Evolutionary conservation across 2,113 vertebrate genomes (phyloP).

Genomic region (Euleptes europaea): DNA sequence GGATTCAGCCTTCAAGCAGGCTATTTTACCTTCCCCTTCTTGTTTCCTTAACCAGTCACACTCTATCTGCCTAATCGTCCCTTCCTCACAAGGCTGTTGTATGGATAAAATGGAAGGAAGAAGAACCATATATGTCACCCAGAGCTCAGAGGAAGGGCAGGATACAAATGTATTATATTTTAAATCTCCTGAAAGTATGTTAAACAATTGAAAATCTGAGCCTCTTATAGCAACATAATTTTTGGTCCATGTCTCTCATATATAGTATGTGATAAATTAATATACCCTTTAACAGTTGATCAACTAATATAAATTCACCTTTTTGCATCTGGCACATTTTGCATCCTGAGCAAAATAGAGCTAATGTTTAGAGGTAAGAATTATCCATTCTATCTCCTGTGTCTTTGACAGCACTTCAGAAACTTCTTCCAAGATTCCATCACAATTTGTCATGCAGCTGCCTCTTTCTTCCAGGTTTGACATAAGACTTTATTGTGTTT

Average conservation of each 20-base stretch:
- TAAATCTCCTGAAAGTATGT: neutral
- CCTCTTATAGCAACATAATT: neutral
- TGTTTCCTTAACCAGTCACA: too few relatives aligned
- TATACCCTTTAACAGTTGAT: neutral
- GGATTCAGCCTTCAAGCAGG: too few relatives aligned
- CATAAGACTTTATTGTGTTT: neutral
- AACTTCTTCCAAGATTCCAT: constrained; percentile 23
- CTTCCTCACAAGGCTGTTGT: too few relatives aligned
- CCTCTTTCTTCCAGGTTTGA: constrained; percentile 23
- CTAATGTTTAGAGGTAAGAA: neutral
- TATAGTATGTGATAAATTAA: neutral
- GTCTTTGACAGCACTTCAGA: neutral
- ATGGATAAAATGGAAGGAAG: too few relatives aligned
- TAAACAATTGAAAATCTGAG: neutral
- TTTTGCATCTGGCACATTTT: neutral
- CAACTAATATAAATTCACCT: neutral
- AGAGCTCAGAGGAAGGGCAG: too few relatives aligned
- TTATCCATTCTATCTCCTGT: neutral
- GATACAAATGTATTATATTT: neutral
- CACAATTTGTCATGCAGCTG: constrained; percentile 30
- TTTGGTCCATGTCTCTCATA: neutral
- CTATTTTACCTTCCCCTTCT: too few relatives aligned
- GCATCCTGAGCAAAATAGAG: neutral
- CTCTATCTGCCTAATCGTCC: too few relatives aligned
- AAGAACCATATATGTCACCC: too few relatives aligned